Percentiles rank a stretch among this genome's conserved stretches.
phyloP scores from a whole-genome alignment of 1,140 invertebrate genomes.

The Plodia interpunctella region DNA sequence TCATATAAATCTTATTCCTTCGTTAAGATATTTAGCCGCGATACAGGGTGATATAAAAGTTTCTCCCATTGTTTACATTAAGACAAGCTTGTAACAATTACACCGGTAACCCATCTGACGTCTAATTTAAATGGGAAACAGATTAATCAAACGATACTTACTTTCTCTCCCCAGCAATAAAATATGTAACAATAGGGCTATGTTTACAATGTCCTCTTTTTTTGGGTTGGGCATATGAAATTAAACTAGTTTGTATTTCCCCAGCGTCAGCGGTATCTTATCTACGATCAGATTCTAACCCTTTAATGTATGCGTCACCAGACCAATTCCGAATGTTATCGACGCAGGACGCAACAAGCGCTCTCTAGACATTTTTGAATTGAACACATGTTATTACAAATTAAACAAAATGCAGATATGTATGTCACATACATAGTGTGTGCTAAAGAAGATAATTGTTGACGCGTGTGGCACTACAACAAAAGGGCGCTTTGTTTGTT shows the following conservation, averaged over 20 bases:
- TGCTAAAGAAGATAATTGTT: no score
- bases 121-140: constrained; percentile 63
- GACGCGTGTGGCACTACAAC: no score
- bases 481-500: neutral
- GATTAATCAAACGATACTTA: constrained; percentile 64
- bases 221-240: constrained; percentile 40
- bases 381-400: constrained; percentile 21
- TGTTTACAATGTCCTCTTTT: constrained; percentile 48
- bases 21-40: constrained; percentile 5
- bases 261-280: constrained; percentile 47
- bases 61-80: constrained; percentile 39
- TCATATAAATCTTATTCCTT: constrained; percentile 5
- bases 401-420: neutral
- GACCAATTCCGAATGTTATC: constrained; percentile 40
- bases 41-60: constrained; percentile 12
- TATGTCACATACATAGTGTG: neutral
- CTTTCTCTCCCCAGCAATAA: constrained; percentile 51
- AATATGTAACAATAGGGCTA: constrained; percentile 62
- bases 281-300: constrained; percentile 62
- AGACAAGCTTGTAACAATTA: constrained; percentile 51
- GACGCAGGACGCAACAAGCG: constrained; percentile 23
- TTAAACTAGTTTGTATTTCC: constrained; percentile 66
- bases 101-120: constrained; percentile 48
- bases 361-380: constrained; percentile 26
- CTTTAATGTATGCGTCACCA: constrained; percentile 55